Percentiles rank a stretch among this genome's conserved stretches.
These are phyloP conservation scores for Oenanthe melanoleuca DNA, from an alignment of 2,113 vertebrate species.

Conservation along the genomic window DNA sequence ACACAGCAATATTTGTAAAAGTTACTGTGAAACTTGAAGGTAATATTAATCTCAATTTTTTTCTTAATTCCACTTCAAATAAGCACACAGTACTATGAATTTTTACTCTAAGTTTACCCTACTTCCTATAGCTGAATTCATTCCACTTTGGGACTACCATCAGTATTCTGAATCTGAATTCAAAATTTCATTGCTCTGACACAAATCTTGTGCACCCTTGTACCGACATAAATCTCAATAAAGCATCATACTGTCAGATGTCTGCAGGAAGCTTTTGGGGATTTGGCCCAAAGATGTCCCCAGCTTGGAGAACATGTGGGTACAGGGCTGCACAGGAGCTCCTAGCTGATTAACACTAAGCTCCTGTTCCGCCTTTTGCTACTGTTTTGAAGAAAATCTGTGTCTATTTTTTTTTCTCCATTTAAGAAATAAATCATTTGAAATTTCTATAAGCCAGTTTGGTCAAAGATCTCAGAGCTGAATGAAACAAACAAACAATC, in stretches of 20 bases:
- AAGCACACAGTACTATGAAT: neutral
- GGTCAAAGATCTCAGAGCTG: neutral
- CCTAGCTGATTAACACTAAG: neutral
- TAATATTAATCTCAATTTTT: neutral
- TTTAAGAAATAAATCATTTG: neutral
- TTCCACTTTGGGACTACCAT: neutral
- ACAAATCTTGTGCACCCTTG: neutral
- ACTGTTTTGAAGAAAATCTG: neutral
- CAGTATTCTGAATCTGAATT: neutral
- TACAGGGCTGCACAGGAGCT: neutral
- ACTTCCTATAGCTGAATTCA: neutral
- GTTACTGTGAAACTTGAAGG: neutral
- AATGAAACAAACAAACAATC: neutral
- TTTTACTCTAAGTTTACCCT: neutral
- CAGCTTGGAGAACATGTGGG: accelerated
- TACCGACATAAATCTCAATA: neutral
- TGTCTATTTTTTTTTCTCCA: neutral
- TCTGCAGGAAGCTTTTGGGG: neutral
- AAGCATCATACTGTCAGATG: neutral
- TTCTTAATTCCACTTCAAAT: neutral
- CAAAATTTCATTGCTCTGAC: neutral
- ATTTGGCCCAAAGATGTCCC: neutral
- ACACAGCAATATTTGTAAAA: neutral
- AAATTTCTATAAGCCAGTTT: neutral
- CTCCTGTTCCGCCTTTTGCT: neutral